A percentile compares a stretch with the other conserved stretches of the same genome.
Evolutionary conservation across 2,797 vertebrate species (phyloP).

Genomic region (Onychomys torridus): DNA sequence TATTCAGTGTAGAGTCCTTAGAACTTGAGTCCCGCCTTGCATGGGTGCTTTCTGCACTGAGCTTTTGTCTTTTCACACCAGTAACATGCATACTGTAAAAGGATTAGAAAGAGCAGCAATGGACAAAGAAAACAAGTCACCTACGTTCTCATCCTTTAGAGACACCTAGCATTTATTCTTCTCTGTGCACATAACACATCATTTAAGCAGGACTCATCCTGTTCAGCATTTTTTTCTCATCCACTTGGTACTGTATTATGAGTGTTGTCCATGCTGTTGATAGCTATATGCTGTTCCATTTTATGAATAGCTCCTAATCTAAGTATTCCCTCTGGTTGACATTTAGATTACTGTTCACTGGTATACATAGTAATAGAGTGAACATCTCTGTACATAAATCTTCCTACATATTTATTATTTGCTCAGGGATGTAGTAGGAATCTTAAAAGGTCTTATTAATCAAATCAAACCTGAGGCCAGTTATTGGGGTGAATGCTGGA

Average conservation of each 20-base stretch:
- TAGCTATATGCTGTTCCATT: constrained; percentile 1
- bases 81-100: neutral
- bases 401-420: constrained; percentile 47
- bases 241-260: neutral
- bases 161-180: constrained; percentile 18
- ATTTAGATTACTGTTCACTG: constrained; percentile 61
- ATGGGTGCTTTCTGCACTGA: constrained; percentile 23
- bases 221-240: neutral
- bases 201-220: neutral
- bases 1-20: constrained; percentile 20
- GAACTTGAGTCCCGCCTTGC: constrained; percentile 45
- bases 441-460: too few species aligned
- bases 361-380: constrained; percentile 56
- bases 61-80: constrained; percentile 46
- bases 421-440: too few species aligned
- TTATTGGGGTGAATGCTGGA: too few species aligned
- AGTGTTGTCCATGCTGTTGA: constrained; percentile 29
- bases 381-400: constrained; percentile 53
- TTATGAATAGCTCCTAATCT: constrained; percentile 37
- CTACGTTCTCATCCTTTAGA: constrained; percentile 25
- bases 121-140: constrained; percentile 33
- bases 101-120: constrained; percentile 49
- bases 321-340: constrained; percentile 50
- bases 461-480: too few species aligned
- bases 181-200: constrained; percentile 1